Conservation (phyloP, 1,140 invertebrate species). For the Tetragonula clypearis region DNA sequence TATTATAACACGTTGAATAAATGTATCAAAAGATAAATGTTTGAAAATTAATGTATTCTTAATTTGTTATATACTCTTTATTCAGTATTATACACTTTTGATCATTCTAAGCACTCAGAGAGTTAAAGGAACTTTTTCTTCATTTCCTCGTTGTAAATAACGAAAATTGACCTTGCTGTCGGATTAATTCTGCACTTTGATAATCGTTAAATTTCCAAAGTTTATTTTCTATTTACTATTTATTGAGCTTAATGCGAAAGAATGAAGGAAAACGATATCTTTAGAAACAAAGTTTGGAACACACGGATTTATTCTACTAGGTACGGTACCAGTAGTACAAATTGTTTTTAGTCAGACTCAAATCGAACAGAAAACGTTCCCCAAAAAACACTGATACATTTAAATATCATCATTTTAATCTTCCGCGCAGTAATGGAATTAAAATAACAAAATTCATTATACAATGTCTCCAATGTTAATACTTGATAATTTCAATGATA, state of each 20-base stretch:
- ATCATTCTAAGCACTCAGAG: no score
- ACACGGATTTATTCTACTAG: background rate
- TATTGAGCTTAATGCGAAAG: background rate
- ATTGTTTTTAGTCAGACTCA: constrained; percentile 17
- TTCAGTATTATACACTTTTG: no score
- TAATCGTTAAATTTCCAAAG: background rate
- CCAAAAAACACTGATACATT: background rate
- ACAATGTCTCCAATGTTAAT: background rate
- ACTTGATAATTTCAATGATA: background rate
- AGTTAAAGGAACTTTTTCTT: no score
- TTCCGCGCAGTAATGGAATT: background rate
- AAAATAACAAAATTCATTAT: background rate
- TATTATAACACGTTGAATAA: no score
- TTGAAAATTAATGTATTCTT: no score
- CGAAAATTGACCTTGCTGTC: no score
- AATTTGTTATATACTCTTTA: no score
- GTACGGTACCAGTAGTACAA: constrained; percentile 35
- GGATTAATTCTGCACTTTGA: no score
- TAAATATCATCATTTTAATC: background rate
- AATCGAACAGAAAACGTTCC: background rate
- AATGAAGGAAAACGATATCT: background rate
- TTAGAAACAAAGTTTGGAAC: background rate
- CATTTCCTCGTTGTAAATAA: no score
- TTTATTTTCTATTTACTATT: background rate
- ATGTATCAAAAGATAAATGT: no score